Evolutionary conservation across 1,140 invertebrate genomes (phyloP).

Genomic region (Zaprionus gabonicus): DNA sequence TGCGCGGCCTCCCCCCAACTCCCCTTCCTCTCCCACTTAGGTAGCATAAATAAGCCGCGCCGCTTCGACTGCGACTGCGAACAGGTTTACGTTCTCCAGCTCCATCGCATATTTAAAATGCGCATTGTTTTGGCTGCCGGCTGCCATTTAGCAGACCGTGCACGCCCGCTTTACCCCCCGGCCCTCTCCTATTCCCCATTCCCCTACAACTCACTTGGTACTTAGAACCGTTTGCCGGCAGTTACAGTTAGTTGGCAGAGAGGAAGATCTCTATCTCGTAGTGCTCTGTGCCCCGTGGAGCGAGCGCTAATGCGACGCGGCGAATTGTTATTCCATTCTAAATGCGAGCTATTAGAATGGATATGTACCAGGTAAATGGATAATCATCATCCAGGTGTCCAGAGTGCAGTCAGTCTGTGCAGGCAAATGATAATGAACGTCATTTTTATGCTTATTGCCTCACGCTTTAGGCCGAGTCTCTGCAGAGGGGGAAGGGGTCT

Average conservation of each 20-base stretch:
- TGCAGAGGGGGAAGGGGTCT: background rate
- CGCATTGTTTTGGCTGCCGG: conserved; percentile 66
- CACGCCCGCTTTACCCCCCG: conserved; percentile 9
- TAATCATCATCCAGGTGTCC: conserved; percentile 6
- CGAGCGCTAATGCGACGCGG: conserved; percentile 2
- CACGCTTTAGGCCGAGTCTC: background rate
- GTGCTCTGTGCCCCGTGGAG: conserved; percentile 1
- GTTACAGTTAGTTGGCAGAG: conserved; percentile 47
- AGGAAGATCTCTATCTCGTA: conserved; percentile 26
- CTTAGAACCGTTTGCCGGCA: conserved; percentile 56
- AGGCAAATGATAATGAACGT: background rate
- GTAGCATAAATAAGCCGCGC: conserved; percentile 61
- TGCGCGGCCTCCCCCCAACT: background rate
- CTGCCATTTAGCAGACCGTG: conserved; percentile 73
- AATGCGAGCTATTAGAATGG: conserved; percentile 9
- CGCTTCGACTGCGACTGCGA: conserved; percentile 33
- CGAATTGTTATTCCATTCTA: conserved; percentile 10
- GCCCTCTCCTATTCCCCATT: too few relatives aligned
- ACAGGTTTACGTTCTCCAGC: conserved; percentile 54
- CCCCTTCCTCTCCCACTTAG: background rate
- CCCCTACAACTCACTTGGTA: background rate
- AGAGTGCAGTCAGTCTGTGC: background rate
- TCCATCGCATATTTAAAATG: conserved; percentile 62
- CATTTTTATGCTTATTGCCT: conserved; percentile 2
- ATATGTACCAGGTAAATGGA: background rate